phyloP scores from a whole-genome alignment of 2,797 vertebrate genomes.

The Podarcis siculus region DNA sequence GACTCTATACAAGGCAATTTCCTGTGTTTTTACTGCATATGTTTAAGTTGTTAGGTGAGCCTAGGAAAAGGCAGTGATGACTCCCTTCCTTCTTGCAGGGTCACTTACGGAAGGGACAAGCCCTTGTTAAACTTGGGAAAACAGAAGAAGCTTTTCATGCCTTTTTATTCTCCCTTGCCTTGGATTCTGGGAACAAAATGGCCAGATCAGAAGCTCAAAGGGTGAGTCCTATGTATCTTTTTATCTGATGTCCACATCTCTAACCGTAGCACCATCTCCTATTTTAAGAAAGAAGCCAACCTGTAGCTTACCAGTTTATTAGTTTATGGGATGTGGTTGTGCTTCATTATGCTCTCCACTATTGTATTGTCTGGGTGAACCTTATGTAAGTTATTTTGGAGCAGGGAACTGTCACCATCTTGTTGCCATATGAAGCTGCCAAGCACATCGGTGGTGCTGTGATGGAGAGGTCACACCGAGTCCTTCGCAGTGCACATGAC shows the following conservation, averaged over 20 bases:
- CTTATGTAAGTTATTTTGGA: background rate
- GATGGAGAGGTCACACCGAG: background rate
- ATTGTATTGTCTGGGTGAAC: background rate
- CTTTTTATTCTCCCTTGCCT: conserved; percentile 88
- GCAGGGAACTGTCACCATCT: background rate
- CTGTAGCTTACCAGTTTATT: background rate
- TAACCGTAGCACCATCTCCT: background rate
- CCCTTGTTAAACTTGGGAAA: conserved; percentile 85
- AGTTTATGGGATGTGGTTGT: background rate
- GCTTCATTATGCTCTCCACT: background rate
- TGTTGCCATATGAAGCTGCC: background rate
- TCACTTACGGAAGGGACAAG: conserved; percentile 89
- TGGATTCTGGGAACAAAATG: conserved; percentile 85
- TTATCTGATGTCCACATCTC: background rate
- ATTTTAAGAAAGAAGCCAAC: background rate
- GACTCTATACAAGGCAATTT: too few species aligned
- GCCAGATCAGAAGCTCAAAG: conserved; percentile 86
- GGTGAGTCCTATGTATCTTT: conserved; percentile 75
- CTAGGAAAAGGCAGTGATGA: background rate
- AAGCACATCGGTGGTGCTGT: too few species aligned
- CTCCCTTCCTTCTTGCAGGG: conserved; percentile 77
- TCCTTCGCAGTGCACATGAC: background rate
- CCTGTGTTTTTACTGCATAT: too few species aligned
- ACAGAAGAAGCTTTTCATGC: conserved; percentile 89
- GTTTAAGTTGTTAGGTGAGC: background rate